Evolutionary conservation across 2,888 invertebrate genomes (phyloP), one percentile per base, ranked within the genome.

Genomic region (Oxyscelio sp.): DNA sequence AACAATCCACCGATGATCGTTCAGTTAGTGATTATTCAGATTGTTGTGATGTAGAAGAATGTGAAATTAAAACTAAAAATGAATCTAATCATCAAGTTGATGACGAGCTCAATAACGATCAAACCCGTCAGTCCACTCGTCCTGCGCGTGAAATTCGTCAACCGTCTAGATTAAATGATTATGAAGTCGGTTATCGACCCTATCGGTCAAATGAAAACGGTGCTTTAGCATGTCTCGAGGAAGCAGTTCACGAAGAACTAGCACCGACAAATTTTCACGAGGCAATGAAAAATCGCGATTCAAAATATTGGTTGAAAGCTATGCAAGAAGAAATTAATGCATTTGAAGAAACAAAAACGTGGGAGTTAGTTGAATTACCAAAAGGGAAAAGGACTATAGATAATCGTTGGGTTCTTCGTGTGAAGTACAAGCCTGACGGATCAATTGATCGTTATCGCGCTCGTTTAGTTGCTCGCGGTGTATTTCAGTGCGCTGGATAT

Each of bases 371-470:
- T 19, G 6, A 54, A 9, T 54, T 79, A 22, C 83, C 85, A 11
- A 1, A 15, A n/a, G 85, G 82, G 0, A 75, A 79, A 38, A 79
- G 74, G 21, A 58, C 71, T 48, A 86, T 85, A 19, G 74, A 68
- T 19, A 83, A 77, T 63, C 84, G 81, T 15, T 88, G 86, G 87
- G 88, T 88, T 4, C 83, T 83, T 70, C 65, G 34, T n/a, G n/a
- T 34, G 9, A 40, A 40, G 6, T 22, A 21, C 13, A 38, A 19
- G 17, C 34, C n/a, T 9, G 56, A n/a, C 8, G 52, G 52, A 27
- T 56, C 9, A 6, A 17, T 34, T 15, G 40, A 66, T 15, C 15
- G 24, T 0, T 66, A 40, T 66, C 66, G 63, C 1, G 52, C 54
- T 4, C 66, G 24, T 13, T 22, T 66, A 11, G 66, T 66, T 15